phyloP scores from a whole-genome alignment of 2,888 invertebrate genomes.

The Seladonia tumulorum region DNA sequence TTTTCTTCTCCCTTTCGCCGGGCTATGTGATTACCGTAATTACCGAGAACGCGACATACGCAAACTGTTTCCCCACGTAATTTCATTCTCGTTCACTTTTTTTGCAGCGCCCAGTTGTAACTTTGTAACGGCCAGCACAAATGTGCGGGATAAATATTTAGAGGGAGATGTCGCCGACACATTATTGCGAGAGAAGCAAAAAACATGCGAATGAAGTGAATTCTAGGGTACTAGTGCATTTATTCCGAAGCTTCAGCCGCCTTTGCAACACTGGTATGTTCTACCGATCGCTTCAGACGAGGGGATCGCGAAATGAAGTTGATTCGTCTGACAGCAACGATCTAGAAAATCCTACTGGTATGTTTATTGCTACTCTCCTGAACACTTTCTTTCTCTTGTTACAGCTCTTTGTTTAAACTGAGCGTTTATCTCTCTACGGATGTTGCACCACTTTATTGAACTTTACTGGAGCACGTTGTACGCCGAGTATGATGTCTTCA shows the following conservation, averaged over 20 bases:
- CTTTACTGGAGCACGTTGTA: constrained; percentile 21
- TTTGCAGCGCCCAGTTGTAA: no score
- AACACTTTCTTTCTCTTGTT: neutral
- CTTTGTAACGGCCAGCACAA: neutral
- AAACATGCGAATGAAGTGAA: neutral
- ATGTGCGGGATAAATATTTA: neutral
- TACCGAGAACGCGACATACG: neutral
- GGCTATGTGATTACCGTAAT: constrained; percentile 19
- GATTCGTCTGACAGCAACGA: neutral
- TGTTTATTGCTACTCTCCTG: neutral
- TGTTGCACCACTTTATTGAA: neutral
- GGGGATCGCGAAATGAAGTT: no score
- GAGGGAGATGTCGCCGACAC: neutral
- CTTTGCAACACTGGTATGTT: neutral
- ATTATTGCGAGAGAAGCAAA: neutral
- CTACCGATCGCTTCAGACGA: neutral
- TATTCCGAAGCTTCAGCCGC: neutral
- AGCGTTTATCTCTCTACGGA: neutral
- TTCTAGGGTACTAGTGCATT: neutral
- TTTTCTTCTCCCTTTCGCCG: neutral
- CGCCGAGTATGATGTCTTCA: constrained; percentile 34
- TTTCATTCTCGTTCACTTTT: neutral
- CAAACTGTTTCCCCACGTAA: neutral
- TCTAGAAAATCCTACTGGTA: neutral
- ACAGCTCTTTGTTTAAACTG: neutral